A percentile compares a stretch with the other conserved stretches of the same genome.
phyloP scores from a whole-genome alignment of 2,797 vertebrate genomes.

The Zalophus californianus region DNA sequence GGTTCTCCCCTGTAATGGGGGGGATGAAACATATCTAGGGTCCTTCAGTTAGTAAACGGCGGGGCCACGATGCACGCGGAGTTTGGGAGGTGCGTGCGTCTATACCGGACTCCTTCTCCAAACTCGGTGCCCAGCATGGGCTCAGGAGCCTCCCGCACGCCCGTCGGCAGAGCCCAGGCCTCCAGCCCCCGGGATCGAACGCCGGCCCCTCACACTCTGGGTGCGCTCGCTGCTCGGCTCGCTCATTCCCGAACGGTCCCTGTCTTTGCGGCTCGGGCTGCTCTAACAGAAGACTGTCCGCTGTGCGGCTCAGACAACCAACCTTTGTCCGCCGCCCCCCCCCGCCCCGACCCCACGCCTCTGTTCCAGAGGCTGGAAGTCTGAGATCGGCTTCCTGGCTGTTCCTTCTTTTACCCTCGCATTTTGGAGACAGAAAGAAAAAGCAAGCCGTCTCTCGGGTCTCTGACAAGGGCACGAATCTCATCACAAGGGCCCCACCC shows the following conservation, averaged over 20 bases:
- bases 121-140: background rate
- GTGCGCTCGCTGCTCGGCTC: background rate
- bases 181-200: background rate
- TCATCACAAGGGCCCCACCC: too few species aligned
- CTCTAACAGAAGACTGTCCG: background rate
- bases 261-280: rapidly evolving
- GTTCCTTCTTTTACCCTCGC: too few species aligned
- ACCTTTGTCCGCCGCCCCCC: too few species aligned
- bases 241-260: background rate
- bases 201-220: background rate
- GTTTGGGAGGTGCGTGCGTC: background rate
- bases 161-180: background rate
- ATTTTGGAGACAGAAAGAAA: background rate
- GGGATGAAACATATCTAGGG: background rate
- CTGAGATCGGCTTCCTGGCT: background rate
- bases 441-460: background rate
- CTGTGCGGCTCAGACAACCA: background rate
- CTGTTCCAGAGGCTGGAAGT: background rate
- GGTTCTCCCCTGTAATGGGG: background rate
- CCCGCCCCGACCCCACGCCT: too few species aligned
- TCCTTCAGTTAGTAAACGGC: background rate
- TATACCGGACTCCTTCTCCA: background rate
- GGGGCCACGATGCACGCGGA: rapidly evolving
- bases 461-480: background rate
- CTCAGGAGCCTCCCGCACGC: too few species aligned